These are phyloP conservation scores for Diarsia brunnea DNA, from an alignment of 2,888 invertebrate species.

Conservation along the genomic window DNA sequence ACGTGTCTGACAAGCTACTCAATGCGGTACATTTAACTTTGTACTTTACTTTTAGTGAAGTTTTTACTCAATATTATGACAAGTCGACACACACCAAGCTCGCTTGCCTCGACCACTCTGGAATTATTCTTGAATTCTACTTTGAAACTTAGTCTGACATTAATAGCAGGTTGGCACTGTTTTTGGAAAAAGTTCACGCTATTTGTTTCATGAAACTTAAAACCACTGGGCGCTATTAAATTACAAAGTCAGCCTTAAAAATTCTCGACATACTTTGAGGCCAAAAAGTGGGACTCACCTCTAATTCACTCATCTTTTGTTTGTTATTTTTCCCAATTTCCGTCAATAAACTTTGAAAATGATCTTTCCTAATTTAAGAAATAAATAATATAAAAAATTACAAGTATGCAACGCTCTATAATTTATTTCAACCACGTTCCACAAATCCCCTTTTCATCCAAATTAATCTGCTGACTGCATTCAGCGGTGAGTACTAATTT, in stretches of 20 bases:
- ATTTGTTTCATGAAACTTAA: slow-evolving; percentile 11
- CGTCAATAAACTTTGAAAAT: background rate
- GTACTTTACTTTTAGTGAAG: background rate
- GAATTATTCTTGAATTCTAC: slow-evolving; percentile 36
- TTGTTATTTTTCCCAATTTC: background rate
- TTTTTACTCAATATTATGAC: slow-evolving; percentile 19
- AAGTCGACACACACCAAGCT: slow-evolving; percentile 6
- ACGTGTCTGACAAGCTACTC: slow-evolving; percentile 8
- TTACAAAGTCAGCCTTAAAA: background rate
- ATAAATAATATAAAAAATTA: background rate
- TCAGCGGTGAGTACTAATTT: slow-evolving; percentile 34
- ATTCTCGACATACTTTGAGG: background rate
- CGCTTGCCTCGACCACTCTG: slow-evolving; percentile 8
- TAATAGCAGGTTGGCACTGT: background rate
- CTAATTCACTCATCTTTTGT: background rate
- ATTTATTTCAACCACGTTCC: background rate
- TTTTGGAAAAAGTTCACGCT: slow-evolving; percentile 13
- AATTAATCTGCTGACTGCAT: slow-evolving; percentile 39
- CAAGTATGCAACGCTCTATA: background rate
- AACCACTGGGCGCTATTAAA: background rate
- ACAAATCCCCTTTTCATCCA: slow-evolving; percentile 12
- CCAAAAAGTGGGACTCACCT: too few relatives aligned
- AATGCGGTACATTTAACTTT: slow-evolving; percentile 16
- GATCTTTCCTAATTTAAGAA: background rate
- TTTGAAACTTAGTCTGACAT: slow-evolving; percentile 11